Evolutionary conservation across 2,888 invertebrate species (phyloP).

Genomic region (Lacanobia oleracea): DNA sequence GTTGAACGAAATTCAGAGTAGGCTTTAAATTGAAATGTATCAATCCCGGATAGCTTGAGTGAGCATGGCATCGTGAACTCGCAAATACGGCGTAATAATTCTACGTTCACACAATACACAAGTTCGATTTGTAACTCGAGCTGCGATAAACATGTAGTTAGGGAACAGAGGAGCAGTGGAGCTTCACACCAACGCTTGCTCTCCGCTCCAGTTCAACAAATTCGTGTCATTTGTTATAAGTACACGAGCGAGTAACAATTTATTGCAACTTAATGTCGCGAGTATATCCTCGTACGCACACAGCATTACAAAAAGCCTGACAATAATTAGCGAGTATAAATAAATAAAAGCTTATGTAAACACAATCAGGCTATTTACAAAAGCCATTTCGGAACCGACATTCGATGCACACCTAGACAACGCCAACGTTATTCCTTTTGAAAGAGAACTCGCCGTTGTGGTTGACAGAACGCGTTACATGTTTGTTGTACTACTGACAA

Average conservation of each 20-base stretch:
- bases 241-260: constrained; percentile 73
- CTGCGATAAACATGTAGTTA: constrained; percentile 78
- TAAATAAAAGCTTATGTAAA: constrained; percentile 34
- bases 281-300: constrained; percentile 14
- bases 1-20: constrained; percentile 54
- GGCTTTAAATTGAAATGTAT: constrained; percentile 64
- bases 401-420: constrained; percentile 21
- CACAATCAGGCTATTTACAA: constrained; percentile 44
- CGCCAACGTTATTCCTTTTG: constrained; percentile 32
- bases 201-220: constrained; percentile 80
- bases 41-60: constrained; percentile 63
- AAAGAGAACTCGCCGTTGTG: constrained; percentile 17
- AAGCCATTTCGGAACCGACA: constrained; percentile 21
- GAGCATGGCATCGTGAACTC: constrained; percentile 67
- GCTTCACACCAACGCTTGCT: constrained; percentile 70
- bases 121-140: constrained; percentile 76
- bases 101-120: constrained; percentile 72
- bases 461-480: constrained; percentile 22
- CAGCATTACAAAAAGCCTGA: constrained; percentile 12
- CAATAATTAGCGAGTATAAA: constrained; percentile 38
- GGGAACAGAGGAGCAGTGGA: constrained; percentile 61
- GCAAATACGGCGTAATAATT: constrained; percentile 71
- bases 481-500: constrained; percentile 36
- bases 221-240: constrained; percentile 81
- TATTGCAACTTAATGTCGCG: constrained; percentile 67